These are phyloP conservation scores for Scartelaos histophorus DNA, from an alignment of 2,113 vertebrate species.

Conservation along the genomic window DNA sequence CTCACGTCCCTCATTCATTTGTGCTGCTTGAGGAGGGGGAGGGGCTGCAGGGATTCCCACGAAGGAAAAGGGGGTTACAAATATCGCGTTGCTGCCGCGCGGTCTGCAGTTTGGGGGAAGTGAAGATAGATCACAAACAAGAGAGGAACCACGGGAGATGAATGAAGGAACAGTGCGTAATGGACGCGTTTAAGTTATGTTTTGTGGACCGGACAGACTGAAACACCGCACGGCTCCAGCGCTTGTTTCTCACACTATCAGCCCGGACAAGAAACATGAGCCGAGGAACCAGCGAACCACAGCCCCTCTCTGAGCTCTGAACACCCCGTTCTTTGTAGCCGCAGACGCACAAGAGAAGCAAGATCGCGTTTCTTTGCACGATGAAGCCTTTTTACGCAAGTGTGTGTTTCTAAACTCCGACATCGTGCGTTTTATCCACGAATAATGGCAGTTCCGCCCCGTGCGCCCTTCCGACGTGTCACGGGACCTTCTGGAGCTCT, in stretches of 20 bases:
- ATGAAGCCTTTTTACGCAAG: background rate
- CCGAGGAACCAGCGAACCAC: conserved; percentile 3
- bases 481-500: conserved; percentile 16
- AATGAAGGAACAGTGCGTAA: background rate
- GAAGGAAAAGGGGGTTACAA: conserved; percentile 61
- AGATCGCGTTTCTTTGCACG: conserved; percentile 11
- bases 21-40: conserved; percentile 41
- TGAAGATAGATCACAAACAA: background rate
- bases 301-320: conserved; percentile 25
- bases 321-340: conserved; percentile 4
- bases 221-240: conserved; percentile 13
- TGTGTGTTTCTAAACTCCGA: background rate
- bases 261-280: conserved; percentile 36
- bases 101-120: conserved; percentile 15
- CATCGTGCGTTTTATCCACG: background rate
- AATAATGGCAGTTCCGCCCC: conserved; percentile 12
- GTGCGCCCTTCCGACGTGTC: conserved; percentile 45
- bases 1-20: conserved; percentile 7
- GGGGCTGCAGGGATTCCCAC: conserved; percentile 61
- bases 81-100: conserved; percentile 60
- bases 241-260: conserved; percentile 35
- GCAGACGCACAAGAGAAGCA: background rate
- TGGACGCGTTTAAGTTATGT: conserved; percentile 17
- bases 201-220: conserved; percentile 39
- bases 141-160: background rate